Evolutionary conservation across 2,113 vertebrate species (phyloP).

Genomic region (Motacilla alba): DNA sequence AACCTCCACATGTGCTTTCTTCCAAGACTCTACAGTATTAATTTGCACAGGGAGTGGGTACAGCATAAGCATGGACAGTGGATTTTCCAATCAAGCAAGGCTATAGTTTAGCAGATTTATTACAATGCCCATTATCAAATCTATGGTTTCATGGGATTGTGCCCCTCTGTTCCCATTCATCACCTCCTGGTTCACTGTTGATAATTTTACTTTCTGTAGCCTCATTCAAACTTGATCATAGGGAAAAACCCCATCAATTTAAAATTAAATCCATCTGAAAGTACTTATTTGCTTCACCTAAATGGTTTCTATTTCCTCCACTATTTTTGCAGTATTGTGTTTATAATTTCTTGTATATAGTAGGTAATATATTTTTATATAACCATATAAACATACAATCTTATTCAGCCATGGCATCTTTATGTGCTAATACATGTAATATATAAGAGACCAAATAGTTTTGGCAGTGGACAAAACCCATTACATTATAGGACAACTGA

Average conservation of each 20-base stretch:
- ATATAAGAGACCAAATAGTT: not conserved
- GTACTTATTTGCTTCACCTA: not conserved
- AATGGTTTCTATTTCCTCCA: not conserved
- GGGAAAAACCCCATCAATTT: not conserved
- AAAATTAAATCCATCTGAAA: not conserved
- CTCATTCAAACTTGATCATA: not conserved
- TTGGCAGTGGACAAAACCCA: not conserved
- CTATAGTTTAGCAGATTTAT: not conserved
- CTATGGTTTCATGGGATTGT: not conserved
- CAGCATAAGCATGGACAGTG: not conserved
- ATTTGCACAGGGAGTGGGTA: not conserved
- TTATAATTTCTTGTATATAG: not conserved
- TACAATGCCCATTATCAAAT: not conserved
- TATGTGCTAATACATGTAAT: not conserved
- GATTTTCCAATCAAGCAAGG: not conserved
- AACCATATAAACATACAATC: not conserved
- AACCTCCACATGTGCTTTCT: accelerated
- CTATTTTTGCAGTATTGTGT: not conserved
- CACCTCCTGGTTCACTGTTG: not conserved
- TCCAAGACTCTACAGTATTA: not conserved
- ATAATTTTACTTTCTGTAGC: not conserved
- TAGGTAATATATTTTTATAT: not conserved
- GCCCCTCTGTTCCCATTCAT: not conserved
- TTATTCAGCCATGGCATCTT: not conserved
- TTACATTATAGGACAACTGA: conserved; percentile 19